These are phyloP conservation scores for Nephrotoma guestfalica DNA, from an alignment of 2,888 invertebrate species.

Conservation along the genomic window DNA sequence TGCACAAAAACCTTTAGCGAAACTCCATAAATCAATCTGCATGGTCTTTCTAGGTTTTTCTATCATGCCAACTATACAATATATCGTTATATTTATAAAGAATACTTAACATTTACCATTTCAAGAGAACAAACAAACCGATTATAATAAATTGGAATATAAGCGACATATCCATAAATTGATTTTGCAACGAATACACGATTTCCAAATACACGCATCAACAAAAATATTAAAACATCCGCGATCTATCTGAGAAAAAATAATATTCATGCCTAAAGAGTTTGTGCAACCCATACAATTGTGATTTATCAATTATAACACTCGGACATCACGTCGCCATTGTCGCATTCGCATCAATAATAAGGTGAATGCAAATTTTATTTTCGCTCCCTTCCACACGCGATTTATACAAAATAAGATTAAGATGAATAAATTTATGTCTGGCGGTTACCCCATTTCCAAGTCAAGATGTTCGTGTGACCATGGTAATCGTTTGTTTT, in stretches of 20 bases:
- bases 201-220: neutral
- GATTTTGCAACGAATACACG: neutral
- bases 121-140: neutral
- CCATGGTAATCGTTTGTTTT: neutral
- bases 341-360: neutral
- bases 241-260: neutral
- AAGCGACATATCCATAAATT: neutral
- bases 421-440: neutral
- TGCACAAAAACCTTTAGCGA: neutral
- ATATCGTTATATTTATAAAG: neutral
- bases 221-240: neutral
- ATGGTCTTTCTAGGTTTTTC: too few relatives aligned
- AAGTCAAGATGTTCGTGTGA: neutral
- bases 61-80: neutral
- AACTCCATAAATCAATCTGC: neutral
- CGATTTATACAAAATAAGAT: neutral
- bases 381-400: neutral
- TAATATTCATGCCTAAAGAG: neutral
- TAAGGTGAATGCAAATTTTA: neutral
- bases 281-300: neutral
- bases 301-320: neutral
- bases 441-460: neutral
- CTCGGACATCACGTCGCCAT: neutral
- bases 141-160: neutral
- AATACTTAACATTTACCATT: neutral